phyloP scores from a whole-genome alignment of 2,113 vertebrate species.

The Gymnogyps californianus region DNA sequence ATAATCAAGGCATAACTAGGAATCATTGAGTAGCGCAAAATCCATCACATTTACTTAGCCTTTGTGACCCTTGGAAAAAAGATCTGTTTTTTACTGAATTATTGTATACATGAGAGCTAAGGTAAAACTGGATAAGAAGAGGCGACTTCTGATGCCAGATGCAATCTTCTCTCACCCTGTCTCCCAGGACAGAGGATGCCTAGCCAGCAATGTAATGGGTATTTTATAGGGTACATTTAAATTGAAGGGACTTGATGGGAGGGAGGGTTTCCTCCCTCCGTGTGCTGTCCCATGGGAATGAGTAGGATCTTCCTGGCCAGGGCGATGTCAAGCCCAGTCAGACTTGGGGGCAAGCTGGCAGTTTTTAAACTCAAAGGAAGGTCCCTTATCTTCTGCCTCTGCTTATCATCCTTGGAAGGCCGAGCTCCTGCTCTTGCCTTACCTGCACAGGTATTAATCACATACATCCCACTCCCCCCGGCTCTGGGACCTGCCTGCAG shows the following conservation, averaged over 20 bases:
- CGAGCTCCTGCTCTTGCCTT: not conserved
- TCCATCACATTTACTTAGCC: slow-evolving; percentile 29
- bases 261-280: not conserved
- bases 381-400: not conserved
- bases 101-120: not conserved
- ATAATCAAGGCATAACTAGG: slow-evolving; percentile 25
- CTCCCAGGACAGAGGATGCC: not conserved
- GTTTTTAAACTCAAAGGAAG: not conserved
- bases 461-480: accelerated
- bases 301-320: not conserved
- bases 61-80: not conserved
- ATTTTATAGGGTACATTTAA: not conserved
- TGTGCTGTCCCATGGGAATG: not conserved
- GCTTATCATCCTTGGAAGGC: not conserved
- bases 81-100: not conserved
- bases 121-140: not conserved
- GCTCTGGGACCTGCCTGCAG: not conserved
- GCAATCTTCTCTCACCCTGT: not conserved
- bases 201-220: not conserved
- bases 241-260: not conserved
- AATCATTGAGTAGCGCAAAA: not conserved
- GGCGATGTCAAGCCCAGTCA: not conserved
- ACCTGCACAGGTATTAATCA: not conserved
- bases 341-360: not conserved
- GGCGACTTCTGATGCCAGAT: not conserved